Base-by-base conservation (phyloP, 2,888 invertebrate genomes). In the Steinernema hermaphroditum region DNA sequence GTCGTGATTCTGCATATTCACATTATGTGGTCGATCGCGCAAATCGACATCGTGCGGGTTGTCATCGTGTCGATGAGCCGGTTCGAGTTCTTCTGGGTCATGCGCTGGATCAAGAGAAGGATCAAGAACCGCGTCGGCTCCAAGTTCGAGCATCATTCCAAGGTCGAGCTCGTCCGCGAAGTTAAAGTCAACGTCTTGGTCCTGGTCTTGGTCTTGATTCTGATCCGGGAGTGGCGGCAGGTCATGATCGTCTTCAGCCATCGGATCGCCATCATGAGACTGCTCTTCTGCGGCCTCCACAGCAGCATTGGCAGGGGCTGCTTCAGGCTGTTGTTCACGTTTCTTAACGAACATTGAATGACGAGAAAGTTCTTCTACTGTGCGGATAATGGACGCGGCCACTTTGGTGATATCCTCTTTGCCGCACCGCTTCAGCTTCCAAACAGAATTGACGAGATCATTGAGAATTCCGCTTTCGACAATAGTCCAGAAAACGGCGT, bases 381-480 rank as follows among this genome's bases (percentile, higher is more conserved):
- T 62, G 14, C 29, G 27, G 16, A 62, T 27, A 14, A 62, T 62
- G 2, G 62, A 24, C 6, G 62, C 16, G n/a, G 62, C 62, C 62
- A 62, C 16, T 9, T 29, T 32, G 12, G 19, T 29, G 12, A 32
- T 62, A 19, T 29, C 62, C 9, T 62, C 62, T 32, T 62, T 62
- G 16, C 16, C 62, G 32, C 62, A 62, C 2, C 19, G 14, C 34
- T 62, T 62, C 16, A 62, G 16, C 16, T 32, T 32, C 62, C 62
- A 62, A 6, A 62, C 62, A 32, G 27, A 62, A 27, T 62, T 62
- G 32, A 62, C 62, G 1, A 62, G 62, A 32, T 62, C 62, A 16
- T 62, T 62, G 32, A 62, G 16, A n/a, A 62, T 62, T 62, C 62
- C 62, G n/a, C 62, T 62, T 6, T 62, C 62, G 32, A 62, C 62